A percentile compares a stretch with the other conserved stretches of the same genome.
These are phyloP conservation scores for Dryobotodes eremita DNA, from an alignment of 2,888 invertebrate genomes.

Conservation along the genomic window DNA sequence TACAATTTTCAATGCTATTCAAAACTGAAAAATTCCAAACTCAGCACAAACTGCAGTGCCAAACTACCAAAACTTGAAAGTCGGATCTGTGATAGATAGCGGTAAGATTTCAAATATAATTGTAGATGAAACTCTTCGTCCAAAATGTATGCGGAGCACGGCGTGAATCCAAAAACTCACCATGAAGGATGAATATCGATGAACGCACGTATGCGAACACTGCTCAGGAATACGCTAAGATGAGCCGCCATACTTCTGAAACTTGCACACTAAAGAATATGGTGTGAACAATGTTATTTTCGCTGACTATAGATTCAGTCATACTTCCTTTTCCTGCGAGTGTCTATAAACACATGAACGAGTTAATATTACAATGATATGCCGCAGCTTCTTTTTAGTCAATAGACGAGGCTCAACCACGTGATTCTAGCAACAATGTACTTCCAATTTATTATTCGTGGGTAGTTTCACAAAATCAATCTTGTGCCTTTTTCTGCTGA, in stretches of 20 bases:
- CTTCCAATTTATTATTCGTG: not conserved
- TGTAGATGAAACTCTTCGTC: conserved; percentile 38
- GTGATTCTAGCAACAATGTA: not conserved
- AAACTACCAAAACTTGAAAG: conserved; percentile 35
- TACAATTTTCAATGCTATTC: conserved; percentile 3
- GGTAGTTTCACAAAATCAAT: not conserved
- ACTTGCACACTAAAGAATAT: conserved; percentile 18
- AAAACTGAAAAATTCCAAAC: conserved; percentile 22
- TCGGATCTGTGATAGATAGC: conserved; percentile 41
- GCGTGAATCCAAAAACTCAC: conserved; percentile 51
- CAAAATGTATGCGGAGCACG: conserved; percentile 50
- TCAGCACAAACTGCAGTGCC: conserved; percentile 37
- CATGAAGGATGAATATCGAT: conserved; percentile 56
- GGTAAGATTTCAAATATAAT: conserved; percentile 47
- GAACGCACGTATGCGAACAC: conserved; percentile 48
- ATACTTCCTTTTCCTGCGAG: not conserved
- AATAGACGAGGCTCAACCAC: not conserved
- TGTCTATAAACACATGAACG: not conserved
- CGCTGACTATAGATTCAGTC: not conserved
- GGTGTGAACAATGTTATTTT: conserved; percentile 2
- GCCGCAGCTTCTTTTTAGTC: not conserved
- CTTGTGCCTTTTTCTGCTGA: too few relatives aligned
- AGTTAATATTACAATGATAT: not conserved
- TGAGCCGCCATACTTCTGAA: conserved; percentile 3
- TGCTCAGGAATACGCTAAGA: conserved; percentile 22